Conservation (phyloP, 2,888 invertebrate genomes). For the Pyrrhia umbra region DNA sequence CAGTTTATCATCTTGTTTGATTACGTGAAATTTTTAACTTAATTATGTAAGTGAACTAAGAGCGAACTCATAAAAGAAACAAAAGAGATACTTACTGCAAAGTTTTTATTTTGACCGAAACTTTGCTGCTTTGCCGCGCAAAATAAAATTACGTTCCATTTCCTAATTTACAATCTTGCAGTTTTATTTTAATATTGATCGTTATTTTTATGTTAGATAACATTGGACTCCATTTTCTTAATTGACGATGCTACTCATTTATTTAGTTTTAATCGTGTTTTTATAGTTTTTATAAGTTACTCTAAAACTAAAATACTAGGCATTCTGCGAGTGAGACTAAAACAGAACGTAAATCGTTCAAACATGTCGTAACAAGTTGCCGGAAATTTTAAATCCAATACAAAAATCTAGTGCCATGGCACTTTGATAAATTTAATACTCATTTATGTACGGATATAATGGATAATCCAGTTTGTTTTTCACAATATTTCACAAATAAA, state of each 20-base stretch:
- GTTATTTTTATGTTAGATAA: background rate
- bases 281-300: background rate
- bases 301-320: background rate
- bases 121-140: slow-evolving; percentile 4
- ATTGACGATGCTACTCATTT: background rate
- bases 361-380: slow-evolving; percentile 76
- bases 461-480: slow-evolving; percentile 75
- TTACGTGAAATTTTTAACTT: too few species aligned
- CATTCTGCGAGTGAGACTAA: too few species aligned
- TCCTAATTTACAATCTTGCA: too few species aligned
- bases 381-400: slow-evolving; percentile 70
- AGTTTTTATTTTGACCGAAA: too few species aligned
- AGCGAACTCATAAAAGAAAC: too few species aligned
- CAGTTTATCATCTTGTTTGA: background rate
- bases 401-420: background rate
- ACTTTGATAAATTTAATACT: background rate
- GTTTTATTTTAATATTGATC: background rate
- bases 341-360: slow-evolving; percentile 44
- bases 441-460: slow-evolving; percentile 40
- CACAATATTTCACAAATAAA: slow-evolving; percentile 82
- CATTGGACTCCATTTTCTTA: background rate
- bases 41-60: too few species aligned
- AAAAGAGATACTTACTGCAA: too few species aligned
- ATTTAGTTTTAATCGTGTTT: background rate
- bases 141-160: slow-evolving; percentile 18